These are phyloP conservation scores for Conus canariensis DNA, from an alignment of 2,888 invertebrate genomes.

Conservation along the genomic window DNA sequence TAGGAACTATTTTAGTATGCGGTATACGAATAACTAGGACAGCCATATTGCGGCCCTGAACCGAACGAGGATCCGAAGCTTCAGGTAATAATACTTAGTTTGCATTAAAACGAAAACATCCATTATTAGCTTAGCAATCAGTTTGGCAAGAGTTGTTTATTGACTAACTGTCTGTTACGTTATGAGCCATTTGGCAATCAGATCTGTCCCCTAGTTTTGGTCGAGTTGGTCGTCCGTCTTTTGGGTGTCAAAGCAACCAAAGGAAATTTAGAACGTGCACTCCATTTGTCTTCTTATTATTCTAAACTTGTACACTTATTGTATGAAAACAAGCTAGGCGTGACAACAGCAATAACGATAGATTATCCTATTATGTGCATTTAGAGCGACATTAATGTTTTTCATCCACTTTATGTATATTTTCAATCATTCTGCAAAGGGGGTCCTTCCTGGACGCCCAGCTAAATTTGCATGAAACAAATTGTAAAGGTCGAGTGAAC, in stretches of 20 bases:
- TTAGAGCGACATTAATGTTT: not conserved
- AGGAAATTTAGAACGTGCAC: not conserved
- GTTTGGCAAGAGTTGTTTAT: not conserved
- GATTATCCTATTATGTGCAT: not conserved
- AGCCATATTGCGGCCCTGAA: conserved; percentile 7
- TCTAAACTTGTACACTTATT: not conserved
- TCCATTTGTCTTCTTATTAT: not conserved
- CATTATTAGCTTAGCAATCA: not conserved
- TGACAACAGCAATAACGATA: not conserved
- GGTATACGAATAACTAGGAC: not conserved
- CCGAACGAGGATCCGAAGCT: not conserved
- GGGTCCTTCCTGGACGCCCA: not conserved
- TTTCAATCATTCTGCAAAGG: not conserved
- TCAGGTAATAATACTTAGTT: conserved; percentile 9
- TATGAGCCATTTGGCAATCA: not conserved
- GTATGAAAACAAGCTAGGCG: not conserved
- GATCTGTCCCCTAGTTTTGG: too few species aligned
- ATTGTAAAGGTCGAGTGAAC: not conserved
- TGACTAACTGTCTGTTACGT: not conserved
- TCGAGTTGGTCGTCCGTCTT: not conserved
- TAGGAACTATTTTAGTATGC: conserved; percentile 1
- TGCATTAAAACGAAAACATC: not conserved
- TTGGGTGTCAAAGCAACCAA: conserved; percentile 3
- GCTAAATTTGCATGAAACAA: conserved; percentile 11
- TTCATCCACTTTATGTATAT: not conserved